Percentiles rank a stretch among this genome's conserved stretches.
Evolutionary conservation across 2,797 vertebrate species (phyloP).

Genomic region (Rhodeus uyekii): DNA sequence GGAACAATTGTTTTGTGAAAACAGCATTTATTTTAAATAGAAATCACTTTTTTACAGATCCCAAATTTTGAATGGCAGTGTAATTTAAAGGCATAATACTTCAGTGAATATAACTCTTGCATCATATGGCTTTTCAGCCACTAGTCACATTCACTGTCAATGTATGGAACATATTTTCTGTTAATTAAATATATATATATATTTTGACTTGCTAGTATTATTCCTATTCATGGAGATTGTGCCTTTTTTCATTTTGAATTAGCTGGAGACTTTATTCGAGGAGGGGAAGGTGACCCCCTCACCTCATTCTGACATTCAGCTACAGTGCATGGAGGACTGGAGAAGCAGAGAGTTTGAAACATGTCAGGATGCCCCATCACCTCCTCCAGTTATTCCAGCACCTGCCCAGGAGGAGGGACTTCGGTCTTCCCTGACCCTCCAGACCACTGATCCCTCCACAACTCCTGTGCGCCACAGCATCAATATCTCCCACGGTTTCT

Average conservation of each 20-base stretch:
- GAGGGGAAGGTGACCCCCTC: constrained; percentile 67
- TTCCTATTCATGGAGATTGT: background rate
- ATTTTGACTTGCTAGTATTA: background rate
- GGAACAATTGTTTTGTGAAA: too few relatives aligned
- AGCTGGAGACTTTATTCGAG: constrained; percentile 69
- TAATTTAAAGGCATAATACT: background rate
- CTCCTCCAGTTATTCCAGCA: constrained; percentile 56
- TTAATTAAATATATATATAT: background rate
- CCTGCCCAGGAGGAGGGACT: constrained; percentile 63
- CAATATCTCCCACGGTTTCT: constrained; percentile 69
- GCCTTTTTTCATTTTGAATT: constrained; percentile 12
- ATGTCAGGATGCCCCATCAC: constrained; percentile 62
- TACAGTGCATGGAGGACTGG: constrained; percentile 74
- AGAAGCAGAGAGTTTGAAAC: constrained; percentile 51
- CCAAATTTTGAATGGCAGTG: background rate
- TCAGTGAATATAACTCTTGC: background rate
- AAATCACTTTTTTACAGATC: too few relatives aligned
- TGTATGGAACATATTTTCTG: background rate
- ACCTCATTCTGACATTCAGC: constrained; percentile 71
- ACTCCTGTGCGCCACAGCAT: constrained; percentile 76
- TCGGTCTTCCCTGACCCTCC: constrained; percentile 73
- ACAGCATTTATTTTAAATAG: too few relatives aligned
- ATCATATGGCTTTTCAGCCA: background rate
- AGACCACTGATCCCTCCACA: constrained; percentile 58
- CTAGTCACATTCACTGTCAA: background rate